Base-by-base conservation (phyloP, 2,888 invertebrate species). In the Oscheius sp. region DNA sequence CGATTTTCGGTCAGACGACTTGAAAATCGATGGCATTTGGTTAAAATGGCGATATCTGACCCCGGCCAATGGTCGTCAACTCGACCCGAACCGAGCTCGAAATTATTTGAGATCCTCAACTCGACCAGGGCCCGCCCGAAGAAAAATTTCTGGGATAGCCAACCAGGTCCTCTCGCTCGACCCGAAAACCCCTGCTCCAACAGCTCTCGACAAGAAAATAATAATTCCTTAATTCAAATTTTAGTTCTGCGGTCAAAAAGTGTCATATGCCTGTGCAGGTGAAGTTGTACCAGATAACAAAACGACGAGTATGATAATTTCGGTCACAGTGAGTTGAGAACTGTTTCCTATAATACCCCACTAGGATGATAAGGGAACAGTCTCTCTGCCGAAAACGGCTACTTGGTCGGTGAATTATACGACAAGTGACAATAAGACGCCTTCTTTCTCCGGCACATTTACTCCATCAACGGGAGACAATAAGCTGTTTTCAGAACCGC, bases 361-460 rank as follows among this genome's bases (percentile, higher is more conserved):
- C 55, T 23, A 55, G 55, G 23, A 55, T 55, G 18, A 16, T 23
- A 55, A 55, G 21, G 55, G 55, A 5, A 55, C 55, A 2, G 55
- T 55, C 23, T 18, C 16, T 13, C 21, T 49, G n/a, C 16, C 21
- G 5, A 49, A 3, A 49, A 18, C 6, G 2, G 49, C 49, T 49
- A 49, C 49, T 5, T 49, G 49, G 49, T 7, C 49, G 49, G 49
- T 49, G 35, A 6, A 6, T 9, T 6, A 9, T 35, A 35, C 5
- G 5, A 9, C 9, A 5, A 13, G 6, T 3, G 5, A 18, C 49
- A 16, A 45, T 45, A 45, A 45, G 9, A 16, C 9, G 9, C 45
- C 9, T 45, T 45, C 45, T 12, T 16, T 49, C 16, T 7, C n/a
- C 49, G n/a, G 21, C 16, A 3, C 5, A 2, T 49, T 49, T 13